These are phyloP conservation scores for Cantharis lateralis DNA, from an alignment of 2,888 invertebrate genomes.

Conservation along the genomic window DNA sequence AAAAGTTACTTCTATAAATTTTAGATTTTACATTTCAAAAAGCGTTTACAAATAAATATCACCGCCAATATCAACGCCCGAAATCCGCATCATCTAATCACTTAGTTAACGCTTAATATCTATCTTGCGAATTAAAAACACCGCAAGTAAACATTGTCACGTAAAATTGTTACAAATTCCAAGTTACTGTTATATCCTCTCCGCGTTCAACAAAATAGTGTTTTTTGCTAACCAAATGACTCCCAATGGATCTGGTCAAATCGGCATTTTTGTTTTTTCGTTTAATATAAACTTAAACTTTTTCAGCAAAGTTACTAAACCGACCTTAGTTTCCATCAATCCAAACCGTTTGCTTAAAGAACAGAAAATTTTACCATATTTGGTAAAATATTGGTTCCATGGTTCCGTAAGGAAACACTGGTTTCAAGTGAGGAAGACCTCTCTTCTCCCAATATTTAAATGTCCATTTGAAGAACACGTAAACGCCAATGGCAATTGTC, in stretches of 20 bases:
- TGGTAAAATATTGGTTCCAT: too few species aligned
- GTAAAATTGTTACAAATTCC: not conserved
- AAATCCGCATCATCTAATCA: not conserved
- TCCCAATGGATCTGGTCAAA: not conserved
- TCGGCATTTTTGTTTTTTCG: not conserved
- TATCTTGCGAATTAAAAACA: not conserved
- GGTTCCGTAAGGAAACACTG: not conserved
- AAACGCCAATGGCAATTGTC: not conserved
- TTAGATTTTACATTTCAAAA: not conserved
- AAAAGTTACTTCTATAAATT: not conserved
- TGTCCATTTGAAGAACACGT: not conserved
- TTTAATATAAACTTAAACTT: not conserved
- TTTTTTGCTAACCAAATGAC: not conserved
- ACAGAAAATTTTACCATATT: too few species aligned
- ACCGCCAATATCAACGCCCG: not conserved
- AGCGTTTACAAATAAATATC: not conserved
- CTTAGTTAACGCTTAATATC: not conserved
- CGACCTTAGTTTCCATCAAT: not conserved
- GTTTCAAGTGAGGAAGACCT: not conserved
- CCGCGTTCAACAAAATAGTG: not conserved
- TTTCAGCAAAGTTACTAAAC: not conserved
- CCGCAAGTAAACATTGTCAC: not conserved
- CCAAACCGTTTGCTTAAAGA: not conserved
- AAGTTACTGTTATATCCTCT: not conserved
- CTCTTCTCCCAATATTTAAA: not conserved